These are phyloP conservation scores for Podarcis cretensis DNA, from an alignment of 2,113 vertebrate genomes.

Conservation along the genomic window DNA sequence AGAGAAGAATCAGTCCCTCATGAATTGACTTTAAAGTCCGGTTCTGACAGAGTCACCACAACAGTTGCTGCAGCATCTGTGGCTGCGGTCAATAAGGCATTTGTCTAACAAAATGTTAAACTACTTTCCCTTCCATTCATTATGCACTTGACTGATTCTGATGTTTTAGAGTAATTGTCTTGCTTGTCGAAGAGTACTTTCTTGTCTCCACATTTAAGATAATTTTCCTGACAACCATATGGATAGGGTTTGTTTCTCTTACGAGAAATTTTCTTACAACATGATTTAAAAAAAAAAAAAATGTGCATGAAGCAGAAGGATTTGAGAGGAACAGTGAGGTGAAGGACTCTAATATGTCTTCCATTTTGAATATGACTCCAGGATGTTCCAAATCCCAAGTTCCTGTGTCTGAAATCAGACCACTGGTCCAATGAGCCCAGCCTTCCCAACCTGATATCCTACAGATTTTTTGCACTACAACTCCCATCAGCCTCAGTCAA, in stretches of 20 bases:
- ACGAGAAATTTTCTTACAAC: background rate
- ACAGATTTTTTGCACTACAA: too few relatives aligned
- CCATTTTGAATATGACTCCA: background rate
- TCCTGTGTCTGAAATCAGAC: background rate
- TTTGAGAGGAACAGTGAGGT: background rate
- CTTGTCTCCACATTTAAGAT: conserved; percentile 50
- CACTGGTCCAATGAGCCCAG: background rate
- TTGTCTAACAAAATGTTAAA: conserved; percentile 62
- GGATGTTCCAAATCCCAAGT: background rate
- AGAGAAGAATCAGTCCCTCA: background rate
- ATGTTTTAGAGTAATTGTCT: conserved; percentile 50
- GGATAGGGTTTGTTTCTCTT: conserved; percentile 28
- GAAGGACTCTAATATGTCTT: background rate
- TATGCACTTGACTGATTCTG: conserved; percentile 58
- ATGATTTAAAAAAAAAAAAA: background rate
- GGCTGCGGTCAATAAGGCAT: conserved; percentile 54
- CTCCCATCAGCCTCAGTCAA: too few relatives aligned
- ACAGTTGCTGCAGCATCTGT: conserved; percentile 42
- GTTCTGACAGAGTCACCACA: background rate
- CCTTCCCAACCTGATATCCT: background rate
- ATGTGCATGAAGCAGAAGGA: background rate
- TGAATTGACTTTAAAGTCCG: background rate
- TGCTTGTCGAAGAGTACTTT: conserved; percentile 40
- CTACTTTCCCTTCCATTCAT: conserved; percentile 46
- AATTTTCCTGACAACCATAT: conserved; percentile 51